Evolutionary conservation across 1,140 invertebrate species (phyloP).

Genomic region (Hypsibius dujardini): DNA sequence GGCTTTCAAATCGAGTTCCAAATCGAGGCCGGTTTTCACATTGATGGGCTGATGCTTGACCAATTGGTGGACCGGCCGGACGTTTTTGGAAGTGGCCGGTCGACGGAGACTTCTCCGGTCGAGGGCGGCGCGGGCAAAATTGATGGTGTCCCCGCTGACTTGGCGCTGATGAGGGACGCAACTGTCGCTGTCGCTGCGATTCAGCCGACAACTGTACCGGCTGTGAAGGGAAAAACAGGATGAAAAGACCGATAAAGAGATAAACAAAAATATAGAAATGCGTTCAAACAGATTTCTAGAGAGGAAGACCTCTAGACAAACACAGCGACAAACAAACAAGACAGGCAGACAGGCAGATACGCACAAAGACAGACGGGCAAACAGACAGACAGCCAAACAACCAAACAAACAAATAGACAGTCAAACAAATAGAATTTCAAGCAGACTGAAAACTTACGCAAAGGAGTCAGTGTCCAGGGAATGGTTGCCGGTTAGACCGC

Average conservation of each 20-base stretch:
- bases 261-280: slow-evolving; percentile 1
- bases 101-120: slow-evolving; percentile 69
- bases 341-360: too few relatives aligned
- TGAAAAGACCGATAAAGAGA: slow-evolving; percentile 12
- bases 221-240: slow-evolving; percentile 37
- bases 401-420: too few relatives aligned
- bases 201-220: slow-evolving; percentile 39
- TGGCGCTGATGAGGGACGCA: slow-evolving; percentile 87
- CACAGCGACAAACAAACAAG: too few relatives aligned
- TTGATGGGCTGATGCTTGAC: background rate
- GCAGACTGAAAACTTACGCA: too few relatives aligned
- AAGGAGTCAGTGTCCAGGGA: too few relatives aligned
- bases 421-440: too few relatives aligned
- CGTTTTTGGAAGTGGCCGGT: background rate
- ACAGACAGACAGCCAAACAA: too few relatives aligned
- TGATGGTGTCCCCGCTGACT: slow-evolving; percentile 42
- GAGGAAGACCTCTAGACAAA: too few relatives aligned
- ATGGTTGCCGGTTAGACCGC: too few relatives aligned
- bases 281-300: too few relatives aligned
- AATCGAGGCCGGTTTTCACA: background rate
- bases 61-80: background rate
- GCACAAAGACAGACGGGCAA: too few relatives aligned
- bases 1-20: background rate
- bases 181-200: slow-evolving; percentile 86
- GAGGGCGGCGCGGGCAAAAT: slow-evolving; percentile 72